phyloP scores from a whole-genome alignment of 2,888 invertebrate genomes.

The Troides aeacus region DNA sequence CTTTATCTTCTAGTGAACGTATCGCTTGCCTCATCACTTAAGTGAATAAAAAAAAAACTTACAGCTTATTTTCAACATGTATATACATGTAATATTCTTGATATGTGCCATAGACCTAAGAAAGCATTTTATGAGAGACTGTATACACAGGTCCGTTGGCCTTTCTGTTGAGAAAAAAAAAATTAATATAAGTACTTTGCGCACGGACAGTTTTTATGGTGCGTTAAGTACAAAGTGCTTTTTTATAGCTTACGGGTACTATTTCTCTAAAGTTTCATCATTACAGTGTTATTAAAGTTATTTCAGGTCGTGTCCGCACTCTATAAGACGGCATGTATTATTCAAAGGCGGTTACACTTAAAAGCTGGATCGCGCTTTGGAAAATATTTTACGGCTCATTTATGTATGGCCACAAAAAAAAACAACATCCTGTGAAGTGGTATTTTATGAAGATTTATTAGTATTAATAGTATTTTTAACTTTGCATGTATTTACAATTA shows the following conservation, averaged over 20 bases:
- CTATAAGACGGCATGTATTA: slow-evolving; percentile 12
- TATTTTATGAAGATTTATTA: not conserved
- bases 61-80: no score
- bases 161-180: not conserved
- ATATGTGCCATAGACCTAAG: no score
- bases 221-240: slow-evolving; percentile 15
- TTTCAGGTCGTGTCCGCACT: slow-evolving; percentile 16
- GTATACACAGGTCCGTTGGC: not conserved
- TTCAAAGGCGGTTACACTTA: slow-evolving; percentile 24
- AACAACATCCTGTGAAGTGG: slow-evolving; percentile 11
- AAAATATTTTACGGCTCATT: slow-evolving; percentile 26
- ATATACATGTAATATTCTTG: no score
- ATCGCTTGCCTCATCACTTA: no score
- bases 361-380: slow-evolving; percentile 24
- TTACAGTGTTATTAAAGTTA: slow-evolving; percentile 12
- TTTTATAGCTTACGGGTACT: slow-evolving; percentile 13
- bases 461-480: no score
- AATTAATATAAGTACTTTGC: not conserved
- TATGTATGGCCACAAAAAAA: slow-evolving; percentile 18
- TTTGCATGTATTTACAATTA: no score
- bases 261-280: slow-evolving; percentile 20
- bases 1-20: no score
- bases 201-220: slow-evolving; percentile 7
- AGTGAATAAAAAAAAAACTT: no score
- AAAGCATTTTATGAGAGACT: not conserved